Base-by-base conservation (phyloP, 2,113 vertebrate genomes). In the Brachirus orientalis region DNA sequence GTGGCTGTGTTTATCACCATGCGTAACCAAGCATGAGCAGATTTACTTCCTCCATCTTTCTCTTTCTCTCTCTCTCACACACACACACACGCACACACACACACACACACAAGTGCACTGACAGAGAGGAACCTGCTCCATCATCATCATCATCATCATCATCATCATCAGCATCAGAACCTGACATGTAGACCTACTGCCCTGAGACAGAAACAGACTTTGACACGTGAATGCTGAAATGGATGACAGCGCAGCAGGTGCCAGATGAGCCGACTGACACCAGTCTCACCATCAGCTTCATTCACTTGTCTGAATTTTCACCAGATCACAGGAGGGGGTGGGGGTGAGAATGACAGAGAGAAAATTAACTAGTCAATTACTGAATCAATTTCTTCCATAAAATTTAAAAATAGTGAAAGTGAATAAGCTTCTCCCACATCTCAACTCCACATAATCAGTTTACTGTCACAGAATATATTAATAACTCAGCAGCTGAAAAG, bases 71-170 rank as follows among this genome's bases (percentile, higher is more conserved):
- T 59, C 14, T 5, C 53, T 14, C 61, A 17, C 62, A 35, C 16
- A 8, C 56, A 19, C 72, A 68, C 61, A 75, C 47, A 54, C 63
- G 45, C 60, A 61, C 72, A 74, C 41, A 67, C 6, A 18, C 55
- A 48, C 62, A 60, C 44, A 66, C 11, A 10, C 38, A 4, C 3
- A 6, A 28, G 28, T 28, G 28, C 28, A 43, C 40, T 38, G n/a
- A 16, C 37, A 19, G 10, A 57, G 50, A 45, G 46, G 55, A 41
- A 75, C 69, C 69, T 61, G 59, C 80, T 86, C 84, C 80, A 87
- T 85, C 88, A 47, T 75, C 69, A 2, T 28, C 28, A 28, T 28
- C 28, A 28, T 28, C 28, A 28, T 28, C 28, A 28, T n/a, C n/a
- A n/a, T n/a, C n/a, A n/a, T n/a, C n/a, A n/a, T n/a, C n/a, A n/a